Evolutionary conservation across 1,140 invertebrate species (phyloP).

Genomic region (Diplogasteroides magnus): DNA sequence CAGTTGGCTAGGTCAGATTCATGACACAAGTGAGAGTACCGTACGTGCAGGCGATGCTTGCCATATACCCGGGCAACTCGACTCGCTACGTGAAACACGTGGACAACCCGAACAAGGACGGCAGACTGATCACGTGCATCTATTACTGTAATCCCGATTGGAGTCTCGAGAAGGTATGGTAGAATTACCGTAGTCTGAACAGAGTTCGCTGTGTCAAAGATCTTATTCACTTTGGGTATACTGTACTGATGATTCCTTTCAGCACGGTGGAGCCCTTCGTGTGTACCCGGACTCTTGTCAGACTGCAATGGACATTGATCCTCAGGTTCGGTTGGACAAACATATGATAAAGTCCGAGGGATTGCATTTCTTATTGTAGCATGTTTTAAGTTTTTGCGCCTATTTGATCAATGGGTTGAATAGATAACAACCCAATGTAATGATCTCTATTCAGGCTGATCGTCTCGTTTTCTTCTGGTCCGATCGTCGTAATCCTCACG

Average conservation of each 20-base stretch:
- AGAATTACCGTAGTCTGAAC: slow-evolving; percentile 5
- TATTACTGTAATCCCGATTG: slow-evolving; percentile 92
- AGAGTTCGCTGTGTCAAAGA: neutral
- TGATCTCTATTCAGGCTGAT: too few relatives aligned
- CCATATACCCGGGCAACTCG: slow-evolving; percentile 85
- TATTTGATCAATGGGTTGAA: too few relatives aligned
- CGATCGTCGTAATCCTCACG: slow-evolving; percentile 87
- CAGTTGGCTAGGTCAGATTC: too few relatives aligned
- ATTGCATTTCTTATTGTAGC: too few relatives aligned
- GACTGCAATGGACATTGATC: slow-evolving; percentile 80
- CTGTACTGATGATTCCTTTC: slow-evolving; percentile 51
- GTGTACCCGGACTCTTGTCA: slow-evolving; percentile 81
- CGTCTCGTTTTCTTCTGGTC: slow-evolving; percentile 95
- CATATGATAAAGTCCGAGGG: too few relatives aligned
- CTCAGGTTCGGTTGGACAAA: too few relatives aligned
- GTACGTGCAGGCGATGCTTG: slow-evolving; percentile 85
- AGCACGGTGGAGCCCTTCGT: slow-evolving; percentile 69
- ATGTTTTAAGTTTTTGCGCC: too few relatives aligned
- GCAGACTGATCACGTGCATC: slow-evolving; percentile 62
- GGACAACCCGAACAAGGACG: slow-evolving; percentile 92
- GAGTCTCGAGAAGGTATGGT: slow-evolving; percentile 65
- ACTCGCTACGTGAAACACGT: slow-evolving; percentile 91
- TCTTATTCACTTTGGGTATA: neutral
- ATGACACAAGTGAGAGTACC: too few relatives aligned
- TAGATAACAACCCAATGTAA: too few relatives aligned